Evolutionary conservation across 2,888 invertebrate species (phyloP).

Genomic region (Hesperia comma): DNA sequence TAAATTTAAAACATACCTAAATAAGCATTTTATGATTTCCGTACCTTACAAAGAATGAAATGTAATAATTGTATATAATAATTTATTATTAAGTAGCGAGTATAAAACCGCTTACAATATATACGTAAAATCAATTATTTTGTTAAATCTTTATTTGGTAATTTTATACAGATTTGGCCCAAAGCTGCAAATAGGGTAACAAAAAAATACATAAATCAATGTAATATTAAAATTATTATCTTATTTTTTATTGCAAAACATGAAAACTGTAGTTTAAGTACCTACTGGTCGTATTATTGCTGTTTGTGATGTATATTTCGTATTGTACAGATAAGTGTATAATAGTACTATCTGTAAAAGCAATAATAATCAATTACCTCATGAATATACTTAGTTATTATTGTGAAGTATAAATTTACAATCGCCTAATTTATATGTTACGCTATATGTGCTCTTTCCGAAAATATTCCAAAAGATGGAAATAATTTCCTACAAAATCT

Average conservation of each 20-base stretch:
- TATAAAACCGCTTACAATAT: background rate
- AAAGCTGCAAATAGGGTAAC: background rate
- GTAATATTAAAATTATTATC: too few species aligned
- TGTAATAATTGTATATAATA: background rate
- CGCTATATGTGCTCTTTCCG: constrained; percentile 4
- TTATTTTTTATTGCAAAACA: background rate
- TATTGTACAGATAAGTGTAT: constrained; percentile 18
- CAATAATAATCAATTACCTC: constrained; percentile 41
- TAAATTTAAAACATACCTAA: too few species aligned
- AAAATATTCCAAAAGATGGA: background rate
- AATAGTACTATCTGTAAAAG: constrained; percentile 7
- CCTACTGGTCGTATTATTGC: background rate
- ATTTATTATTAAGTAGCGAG: too few species aligned
- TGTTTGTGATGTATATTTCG: background rate
- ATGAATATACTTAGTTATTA: constrained; percentile 34
- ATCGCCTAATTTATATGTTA: constrained; percentile 14
- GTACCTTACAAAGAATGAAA: background rate
- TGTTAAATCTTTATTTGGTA: constrained; percentile 2
- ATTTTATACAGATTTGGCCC: background rate
- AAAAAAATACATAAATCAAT: background rate
- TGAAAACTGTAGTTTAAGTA: background rate
- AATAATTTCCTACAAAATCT: background rate
- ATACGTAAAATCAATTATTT: background rate
- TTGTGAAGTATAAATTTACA: constrained; percentile 16
- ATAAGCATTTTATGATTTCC: background rate